A percentile compares a stretch with the other conserved stretches of the same genome.
Conservation (phyloP, 2,113 vertebrate species). For the Cryptotis parvus region DNA sequence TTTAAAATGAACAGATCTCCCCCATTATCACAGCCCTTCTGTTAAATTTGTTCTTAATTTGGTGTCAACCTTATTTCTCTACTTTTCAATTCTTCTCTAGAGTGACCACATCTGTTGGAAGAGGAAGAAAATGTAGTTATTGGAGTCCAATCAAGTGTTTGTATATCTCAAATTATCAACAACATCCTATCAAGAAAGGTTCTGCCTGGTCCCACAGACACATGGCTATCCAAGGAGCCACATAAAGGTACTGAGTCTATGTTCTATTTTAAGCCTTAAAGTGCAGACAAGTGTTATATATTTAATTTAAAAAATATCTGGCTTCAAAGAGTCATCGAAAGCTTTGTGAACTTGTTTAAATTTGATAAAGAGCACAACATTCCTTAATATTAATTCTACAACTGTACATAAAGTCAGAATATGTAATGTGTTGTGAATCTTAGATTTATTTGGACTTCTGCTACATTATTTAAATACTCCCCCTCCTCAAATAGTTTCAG, state of each 20-base stretch:
- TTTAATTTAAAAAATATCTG: neutral
- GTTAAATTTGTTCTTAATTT: neutral
- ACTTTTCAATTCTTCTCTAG: constrained; percentile 59
- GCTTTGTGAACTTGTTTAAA: neutral
- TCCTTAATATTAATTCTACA: neutral
- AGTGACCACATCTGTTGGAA: constrained; percentile 33
- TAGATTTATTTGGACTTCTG: rapidly evolving
- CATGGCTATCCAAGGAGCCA: constrained; percentile 57
- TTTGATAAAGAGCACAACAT: neutral
- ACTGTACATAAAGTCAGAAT: neutral
- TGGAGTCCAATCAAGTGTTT: neutral
- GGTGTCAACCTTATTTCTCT: neutral
- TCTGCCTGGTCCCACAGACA: neutral
- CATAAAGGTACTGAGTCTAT: constrained; percentile 36
- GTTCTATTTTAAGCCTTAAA: neutral
- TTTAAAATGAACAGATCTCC: neutral
- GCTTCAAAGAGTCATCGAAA: neutral
- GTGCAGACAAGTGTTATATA: rapidly evolving
- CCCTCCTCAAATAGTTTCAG: too few relatives aligned
- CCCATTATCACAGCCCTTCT: rapidly evolving
- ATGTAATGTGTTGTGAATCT: neutral
- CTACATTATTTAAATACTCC: rapidly evolving
- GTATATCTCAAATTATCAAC: neutral
- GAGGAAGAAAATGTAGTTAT: constrained; percentile 70
- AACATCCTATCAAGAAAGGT: neutral